These are phyloP conservation scores for Anarhynchus alexandrinus DNA, from an alignment of 2,113 vertebrate genomes.

Conservation along the genomic window DNA sequence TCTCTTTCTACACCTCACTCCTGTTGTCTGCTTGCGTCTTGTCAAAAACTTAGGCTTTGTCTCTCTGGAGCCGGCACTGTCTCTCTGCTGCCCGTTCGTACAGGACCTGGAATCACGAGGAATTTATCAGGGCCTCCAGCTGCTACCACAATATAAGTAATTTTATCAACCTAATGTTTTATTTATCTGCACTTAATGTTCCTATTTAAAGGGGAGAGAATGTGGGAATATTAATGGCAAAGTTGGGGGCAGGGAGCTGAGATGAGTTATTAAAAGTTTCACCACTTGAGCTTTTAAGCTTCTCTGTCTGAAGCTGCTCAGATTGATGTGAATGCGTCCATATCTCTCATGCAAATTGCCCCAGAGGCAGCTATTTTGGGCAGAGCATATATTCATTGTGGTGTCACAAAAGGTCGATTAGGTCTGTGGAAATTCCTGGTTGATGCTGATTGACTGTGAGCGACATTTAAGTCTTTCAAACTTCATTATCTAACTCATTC, in stretches of 20 bases:
- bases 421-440: constrained; percentile 17
- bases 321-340: constrained; percentile 26
- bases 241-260: constrained; percentile 22
- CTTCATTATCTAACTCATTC: constrained; percentile 27
- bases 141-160: constrained; percentile 47
- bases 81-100: background rate
- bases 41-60: background rate
- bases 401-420: constrained; percentile 58
- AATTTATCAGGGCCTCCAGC: constrained; percentile 53
- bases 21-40: background rate
- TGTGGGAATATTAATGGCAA: constrained; percentile 49
- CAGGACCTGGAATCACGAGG: background rate
- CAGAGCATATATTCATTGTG: constrained; percentile 31
- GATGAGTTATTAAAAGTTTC: constrained; percentile 58
- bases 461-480: constrained; percentile 46
- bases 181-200: constrained; percentile 55
- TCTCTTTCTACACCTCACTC: background rate
- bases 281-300: constrained; percentile 59
- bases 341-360: constrained; percentile 64
- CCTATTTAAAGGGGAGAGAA: constrained; percentile 43
- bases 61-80: background rate
- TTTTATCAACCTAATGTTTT: constrained; percentile 63
- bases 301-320: constrained; percentile 45
- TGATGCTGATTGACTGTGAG: constrained; percentile 51
- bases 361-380: constrained; percentile 55